Conservation (phyloP, 1,140 invertebrate species). For the Drosophila aff. region DNA sequence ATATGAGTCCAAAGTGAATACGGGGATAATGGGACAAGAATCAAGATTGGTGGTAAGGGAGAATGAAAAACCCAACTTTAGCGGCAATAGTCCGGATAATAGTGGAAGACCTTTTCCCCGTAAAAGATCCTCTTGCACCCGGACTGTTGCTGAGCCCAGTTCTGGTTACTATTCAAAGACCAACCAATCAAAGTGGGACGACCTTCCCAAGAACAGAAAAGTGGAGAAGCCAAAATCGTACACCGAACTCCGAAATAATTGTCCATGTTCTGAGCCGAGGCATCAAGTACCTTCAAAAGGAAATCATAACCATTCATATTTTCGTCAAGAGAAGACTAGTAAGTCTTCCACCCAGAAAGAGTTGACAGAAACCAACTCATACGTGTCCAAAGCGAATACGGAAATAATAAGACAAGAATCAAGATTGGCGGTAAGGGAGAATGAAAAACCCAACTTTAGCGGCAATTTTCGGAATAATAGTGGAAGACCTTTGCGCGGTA, state of each 20-base stretch:
- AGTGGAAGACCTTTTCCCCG: too few relatives aligned
- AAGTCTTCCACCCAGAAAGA: neutral
- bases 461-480: too few relatives aligned
- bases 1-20: neutral
- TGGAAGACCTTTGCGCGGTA: too few relatives aligned
- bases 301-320: neutral
- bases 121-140: too few relatives aligned
- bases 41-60: neutral
- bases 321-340: neutral
- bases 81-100: neutral
- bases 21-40: neutral
- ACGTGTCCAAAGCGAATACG: too few relatives aligned
- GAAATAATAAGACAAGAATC: too few relatives aligned
- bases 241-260: neutral
- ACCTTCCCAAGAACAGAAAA: too few relatives aligned
- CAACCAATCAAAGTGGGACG: neutral
- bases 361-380: neutral
- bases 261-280: neutral
- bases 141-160: neutral
- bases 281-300: neutral
- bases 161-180: neutral
- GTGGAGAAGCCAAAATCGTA: neutral
- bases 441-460: too few relatives aligned
- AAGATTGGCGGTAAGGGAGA: too few relatives aligned
- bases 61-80: neutral